Base-by-base conservation (phyloP, 2,797 vertebrate genomes). In the Cryptoprocta ferox region DNA sequence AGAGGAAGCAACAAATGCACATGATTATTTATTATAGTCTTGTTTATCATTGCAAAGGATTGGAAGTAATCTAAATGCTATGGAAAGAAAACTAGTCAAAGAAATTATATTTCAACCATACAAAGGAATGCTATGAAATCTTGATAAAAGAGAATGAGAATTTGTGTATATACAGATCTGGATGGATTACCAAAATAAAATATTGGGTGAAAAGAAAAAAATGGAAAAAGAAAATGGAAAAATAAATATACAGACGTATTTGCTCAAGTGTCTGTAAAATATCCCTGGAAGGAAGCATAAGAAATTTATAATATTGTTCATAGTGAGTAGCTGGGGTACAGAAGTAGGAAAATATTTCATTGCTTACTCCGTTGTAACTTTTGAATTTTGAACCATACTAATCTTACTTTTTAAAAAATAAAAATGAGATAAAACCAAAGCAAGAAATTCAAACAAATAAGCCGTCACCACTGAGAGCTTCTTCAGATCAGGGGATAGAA, bases 391-490 rank as follows among this genome's bases (percentile, higher is more conserved):
- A 92, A 39, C 32, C 32, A 37, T 78, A 48, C 59, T 28, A 79
- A 42, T 91, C 37, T 87, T 81, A 32, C 28, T 86, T 87, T 45
- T 11, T 19, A 53, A 61, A 73, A 71, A 83, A 56, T 30, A 42
- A 48, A 89, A 93, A 24, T n/a, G 13, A 96, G 37, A 39, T 68
- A 83, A 90, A 73, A 68, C 21, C 83, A 88, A 90, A 76, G 32
- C 79, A 91, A 93, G 42, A 80, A 66, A 35, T 66, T 94, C 88
- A 56, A 73, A 88, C 35, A 63, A 90, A 78, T 59, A 86, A 96
- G 53, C 28, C 66, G 56, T 86, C 42, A 90, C 59, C 53, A 48
- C 48, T 19, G 21, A 21, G 66, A 65, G 9, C 30, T 32, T 65
- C 50, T 50, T 84, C 80, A 79, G n/a, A 88, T 70, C 42, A 28